Conservation (phyloP, 2,113 vertebrate genomes). For the Cyanoramphus novaezelandiae region DNA sequence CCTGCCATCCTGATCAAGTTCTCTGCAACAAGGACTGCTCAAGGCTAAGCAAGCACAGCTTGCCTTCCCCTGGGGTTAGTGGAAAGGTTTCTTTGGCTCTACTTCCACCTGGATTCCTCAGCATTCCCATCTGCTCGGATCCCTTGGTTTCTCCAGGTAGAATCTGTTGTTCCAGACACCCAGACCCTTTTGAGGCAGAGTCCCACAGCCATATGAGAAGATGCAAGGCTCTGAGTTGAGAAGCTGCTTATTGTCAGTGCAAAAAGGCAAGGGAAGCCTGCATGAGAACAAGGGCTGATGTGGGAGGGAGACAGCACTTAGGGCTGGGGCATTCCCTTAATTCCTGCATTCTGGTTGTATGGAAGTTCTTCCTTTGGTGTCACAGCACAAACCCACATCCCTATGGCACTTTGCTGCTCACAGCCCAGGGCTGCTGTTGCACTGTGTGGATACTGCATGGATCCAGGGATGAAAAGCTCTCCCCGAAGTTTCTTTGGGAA, state of each 20-base stretch:
- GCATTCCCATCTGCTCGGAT: not conserved
- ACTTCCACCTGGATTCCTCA: not conserved
- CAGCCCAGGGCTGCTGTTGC: not conserved
- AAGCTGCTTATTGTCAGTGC: not conserved
- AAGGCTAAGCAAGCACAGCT: not conserved
- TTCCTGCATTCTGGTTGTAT: accelerated
- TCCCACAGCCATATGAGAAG: not conserved
- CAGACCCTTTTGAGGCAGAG: not conserved
- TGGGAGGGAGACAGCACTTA: not conserved
- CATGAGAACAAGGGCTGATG: not conserved
- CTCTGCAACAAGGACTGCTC: not conserved
- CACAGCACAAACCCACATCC: not conserved
- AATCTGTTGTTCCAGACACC: not conserved
- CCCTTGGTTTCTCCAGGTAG: accelerated
- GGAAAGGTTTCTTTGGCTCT: not conserved
- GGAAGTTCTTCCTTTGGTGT: not conserved
- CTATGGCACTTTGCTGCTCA: not conserved
- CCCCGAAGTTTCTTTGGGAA: not conserved
- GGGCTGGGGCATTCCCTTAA: not conserved
- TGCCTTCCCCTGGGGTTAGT: not conserved
- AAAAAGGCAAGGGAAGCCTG: not conserved
- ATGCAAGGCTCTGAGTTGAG: not conserved
- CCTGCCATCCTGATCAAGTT: not conserved
- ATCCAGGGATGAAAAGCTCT: not conserved
- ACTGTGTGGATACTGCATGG: not conserved